Percentiles rank a stretch among this genome's conserved stretches.
These are phyloP conservation scores for Drosophila littoralis DNA, from an alignment of 1,140 invertebrate species.

Conservation along the genomic window DNA sequence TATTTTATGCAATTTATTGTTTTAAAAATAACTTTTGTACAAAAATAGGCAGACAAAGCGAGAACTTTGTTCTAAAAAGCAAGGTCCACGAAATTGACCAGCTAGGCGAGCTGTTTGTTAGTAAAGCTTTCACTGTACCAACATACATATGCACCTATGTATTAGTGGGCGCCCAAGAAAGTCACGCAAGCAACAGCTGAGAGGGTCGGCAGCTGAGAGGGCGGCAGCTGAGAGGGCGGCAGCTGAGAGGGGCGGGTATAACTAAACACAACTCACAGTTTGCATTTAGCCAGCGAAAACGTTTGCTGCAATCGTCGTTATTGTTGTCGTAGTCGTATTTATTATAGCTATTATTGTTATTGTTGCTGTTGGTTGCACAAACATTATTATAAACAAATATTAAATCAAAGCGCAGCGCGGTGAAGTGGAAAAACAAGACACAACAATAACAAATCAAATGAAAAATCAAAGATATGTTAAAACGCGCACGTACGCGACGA, in stretches of 20 bases:
- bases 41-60: too few relatives aligned
- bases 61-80: too few relatives aligned
- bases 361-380: constrained; percentile 49
- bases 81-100: not conserved
- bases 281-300: constrained; percentile 52
- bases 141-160: not conserved
- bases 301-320: constrained; percentile 52
- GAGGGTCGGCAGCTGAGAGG: constrained; percentile 9
- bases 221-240: not conserved
- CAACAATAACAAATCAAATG: constrained; percentile 42
- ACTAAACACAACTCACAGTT: constrained; percentile 65
- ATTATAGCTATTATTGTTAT: constrained; percentile 33
- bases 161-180: constrained; percentile 39
- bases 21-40: too few relatives aligned
- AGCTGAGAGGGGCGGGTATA: not conserved
- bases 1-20: too few relatives aligned
- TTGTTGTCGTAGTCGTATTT: constrained; percentile 45
- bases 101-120: not conserved
- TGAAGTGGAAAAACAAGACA: not conserved
- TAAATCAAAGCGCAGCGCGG: constrained; percentile 24
- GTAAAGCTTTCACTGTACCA: not conserved
- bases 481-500: constrained; percentile 64
- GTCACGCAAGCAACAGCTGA: constrained; percentile 60
- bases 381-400: constrained; percentile 75
- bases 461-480: constrained; percentile 44